phyloP scores from a whole-genome alignment of 2,113 vertebrate genomes.

The Garra rufa region DNA sequence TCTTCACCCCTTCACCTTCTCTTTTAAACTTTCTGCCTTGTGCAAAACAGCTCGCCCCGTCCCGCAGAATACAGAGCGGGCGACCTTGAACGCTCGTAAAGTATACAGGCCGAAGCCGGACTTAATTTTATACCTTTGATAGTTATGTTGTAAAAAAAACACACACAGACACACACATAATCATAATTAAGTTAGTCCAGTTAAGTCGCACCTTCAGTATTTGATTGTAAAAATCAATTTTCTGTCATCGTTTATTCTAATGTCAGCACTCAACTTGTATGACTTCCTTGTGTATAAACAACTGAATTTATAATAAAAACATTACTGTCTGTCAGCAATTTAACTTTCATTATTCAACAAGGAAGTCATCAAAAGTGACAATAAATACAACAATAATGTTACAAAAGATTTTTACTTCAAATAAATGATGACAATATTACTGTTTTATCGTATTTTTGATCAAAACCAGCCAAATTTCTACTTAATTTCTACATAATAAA shows the following conservation, averaged over 20 bases:
- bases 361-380: background rate
- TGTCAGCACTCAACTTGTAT: background rate
- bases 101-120: background rate
- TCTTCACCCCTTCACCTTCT: conserved; percentile 17
- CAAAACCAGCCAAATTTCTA: too few relatives aligned
- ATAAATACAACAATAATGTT: background rate
- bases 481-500: too few relatives aligned
- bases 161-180: background rate
- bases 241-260: background rate
- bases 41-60: background rate
- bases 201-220: background rate
- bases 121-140: background rate
- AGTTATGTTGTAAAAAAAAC: background rate
- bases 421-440: background rate
- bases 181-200: background rate
- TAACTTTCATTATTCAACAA: background rate
- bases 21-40: conserved; percentile 4
- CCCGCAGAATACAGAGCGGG: background rate
- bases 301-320: background rate
- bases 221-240: background rate
- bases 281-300: background rate
- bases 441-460: too few relatives aligned
- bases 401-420: background rate
- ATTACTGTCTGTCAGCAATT: background rate
- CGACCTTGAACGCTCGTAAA: background rate